Evolutionary conservation across 2,888 invertebrate genomes (phyloP).

Genomic region (Eupeodes luniger): DNA sequence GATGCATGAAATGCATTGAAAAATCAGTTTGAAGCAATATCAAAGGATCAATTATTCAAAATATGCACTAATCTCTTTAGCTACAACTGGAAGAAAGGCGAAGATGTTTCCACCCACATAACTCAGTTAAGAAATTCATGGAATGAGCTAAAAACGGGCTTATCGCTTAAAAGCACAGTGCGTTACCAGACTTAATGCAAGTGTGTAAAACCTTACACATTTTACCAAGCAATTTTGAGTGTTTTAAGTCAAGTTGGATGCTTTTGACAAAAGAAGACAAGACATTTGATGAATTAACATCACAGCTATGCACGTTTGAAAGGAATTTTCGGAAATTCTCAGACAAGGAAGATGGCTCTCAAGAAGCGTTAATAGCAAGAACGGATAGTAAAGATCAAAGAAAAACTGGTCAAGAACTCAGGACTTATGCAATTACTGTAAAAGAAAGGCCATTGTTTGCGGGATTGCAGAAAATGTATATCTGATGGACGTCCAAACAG

Average conservation of each 20-base stretch:
- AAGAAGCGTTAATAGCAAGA: background rate
- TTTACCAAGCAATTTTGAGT: too few relatives aligned
- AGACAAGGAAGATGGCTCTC: background rate
- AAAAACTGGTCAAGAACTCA: too few relatives aligned
- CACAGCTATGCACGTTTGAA: too few relatives aligned
- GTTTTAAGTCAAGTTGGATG: background rate
- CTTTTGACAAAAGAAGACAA: background rate
- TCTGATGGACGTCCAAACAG: background rate
- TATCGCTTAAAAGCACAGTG: background rate
- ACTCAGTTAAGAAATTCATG: background rate
- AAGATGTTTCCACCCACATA: too few relatives aligned
- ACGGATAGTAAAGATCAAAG: background rate
- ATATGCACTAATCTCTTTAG: too few relatives aligned
- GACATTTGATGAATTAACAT: background rate
- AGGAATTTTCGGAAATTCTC: too few relatives aligned
- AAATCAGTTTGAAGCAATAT: background rate
- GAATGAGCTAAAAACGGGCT: background rate
- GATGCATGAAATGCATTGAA: constrained; percentile 79
- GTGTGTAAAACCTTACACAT: background rate
- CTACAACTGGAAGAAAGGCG: too few relatives aligned
- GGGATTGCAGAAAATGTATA: background rate
- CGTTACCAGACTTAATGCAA: background rate
- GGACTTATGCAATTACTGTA: too few relatives aligned
- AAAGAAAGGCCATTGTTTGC: background rate
- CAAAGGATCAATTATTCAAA: background rate